Conservation (phyloP, 2,797 vertebrate genomes). For the Tokudaia tokunoshimensis region DNA sequence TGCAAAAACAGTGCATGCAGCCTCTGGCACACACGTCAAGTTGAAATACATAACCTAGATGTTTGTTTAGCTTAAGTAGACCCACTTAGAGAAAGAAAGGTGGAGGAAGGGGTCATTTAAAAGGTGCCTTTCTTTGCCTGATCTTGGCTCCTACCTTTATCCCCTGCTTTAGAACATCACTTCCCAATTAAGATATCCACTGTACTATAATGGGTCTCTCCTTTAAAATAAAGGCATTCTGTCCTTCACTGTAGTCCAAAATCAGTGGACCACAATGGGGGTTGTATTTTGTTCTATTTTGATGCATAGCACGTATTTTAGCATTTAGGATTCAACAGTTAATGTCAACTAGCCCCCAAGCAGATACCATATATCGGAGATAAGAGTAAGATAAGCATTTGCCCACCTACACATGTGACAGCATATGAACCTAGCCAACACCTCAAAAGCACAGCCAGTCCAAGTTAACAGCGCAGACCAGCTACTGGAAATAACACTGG, state of each 20-base stretch:
- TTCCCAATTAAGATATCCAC: not conserved
- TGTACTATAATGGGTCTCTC: not conserved
- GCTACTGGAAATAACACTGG: constrained; percentile 37
- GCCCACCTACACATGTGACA: not conserved
- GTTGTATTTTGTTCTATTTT: constrained; percentile 57
- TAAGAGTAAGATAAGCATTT: constrained; percentile 46
- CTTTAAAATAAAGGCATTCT: constrained; percentile 25
- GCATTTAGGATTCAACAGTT: constrained; percentile 51
- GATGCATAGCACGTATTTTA: not conserved
- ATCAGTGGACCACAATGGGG: not conserved
- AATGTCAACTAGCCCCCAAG: constrained; percentile 51
- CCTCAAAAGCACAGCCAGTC: not conserved
- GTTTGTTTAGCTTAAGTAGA: constrained; percentile 31
- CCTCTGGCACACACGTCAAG: not conserved
- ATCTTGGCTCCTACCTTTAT: constrained; percentile 11
- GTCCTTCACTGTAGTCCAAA: not conserved
- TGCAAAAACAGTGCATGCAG: not conserved
- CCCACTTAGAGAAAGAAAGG: not conserved
- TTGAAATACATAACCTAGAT: constrained; percentile 3
- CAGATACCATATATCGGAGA: not conserved
- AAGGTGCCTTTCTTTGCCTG: not conserved
- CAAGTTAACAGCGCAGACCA: constrained; percentile 34
- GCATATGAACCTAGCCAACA: not conserved
- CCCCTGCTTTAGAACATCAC: not conserved
- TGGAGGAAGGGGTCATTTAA: not conserved